A percentile compares a stretch with the other conserved stretches of the same genome.
phyloP scores from a whole-genome alignment of 2,797 vertebrate genomes.

The Danio albolineatus region DNA sequence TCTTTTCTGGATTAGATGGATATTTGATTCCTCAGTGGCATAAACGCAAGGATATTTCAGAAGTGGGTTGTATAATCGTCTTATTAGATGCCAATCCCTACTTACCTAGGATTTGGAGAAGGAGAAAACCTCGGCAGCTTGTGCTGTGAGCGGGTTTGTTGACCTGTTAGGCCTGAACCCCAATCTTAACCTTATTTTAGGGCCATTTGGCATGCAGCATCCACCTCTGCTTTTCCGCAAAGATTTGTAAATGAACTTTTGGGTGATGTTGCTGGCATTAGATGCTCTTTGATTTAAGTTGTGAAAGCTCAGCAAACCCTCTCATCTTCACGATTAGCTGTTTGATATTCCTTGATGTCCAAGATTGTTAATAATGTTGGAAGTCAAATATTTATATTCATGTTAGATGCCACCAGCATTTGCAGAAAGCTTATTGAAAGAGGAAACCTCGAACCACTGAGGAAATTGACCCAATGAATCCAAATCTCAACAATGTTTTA shows the following conservation, averaged over 20 bases:
- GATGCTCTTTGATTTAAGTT: background rate
- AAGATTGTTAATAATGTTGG: background rate
- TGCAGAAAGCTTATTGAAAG: conserved; percentile 2
- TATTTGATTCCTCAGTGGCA: conserved; percentile 20
- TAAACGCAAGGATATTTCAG: background rate
- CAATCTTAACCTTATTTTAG: conserved; percentile 28
- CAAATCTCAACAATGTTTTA: too few relatives aligned
- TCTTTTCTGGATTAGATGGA: background rate
- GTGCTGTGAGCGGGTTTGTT: conserved; percentile 33
- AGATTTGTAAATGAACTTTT: background rate
- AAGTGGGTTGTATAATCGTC: conserved; percentile 1
- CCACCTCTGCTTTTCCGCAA: conserved; percentile 55
- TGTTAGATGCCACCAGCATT: background rate
- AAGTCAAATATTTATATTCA: background rate
- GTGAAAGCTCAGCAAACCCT: background rate
- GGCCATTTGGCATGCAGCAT: conserved; percentile 14
- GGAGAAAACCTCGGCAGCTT: conserved; percentile 17
- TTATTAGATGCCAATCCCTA: conserved; percentile 18
- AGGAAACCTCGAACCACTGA: background rate
- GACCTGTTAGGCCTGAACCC: conserved; percentile 17
- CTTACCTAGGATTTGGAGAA: conserved; percentile 8
- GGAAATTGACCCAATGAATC: background rate
- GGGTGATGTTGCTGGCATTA: background rate
- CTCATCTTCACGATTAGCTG: background rate
- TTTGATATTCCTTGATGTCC: conserved; percentile 5